Evolutionary conservation across 2,113 vertebrate species (phyloP).

Genomic region (Capricornis sumatraensis): DNA sequence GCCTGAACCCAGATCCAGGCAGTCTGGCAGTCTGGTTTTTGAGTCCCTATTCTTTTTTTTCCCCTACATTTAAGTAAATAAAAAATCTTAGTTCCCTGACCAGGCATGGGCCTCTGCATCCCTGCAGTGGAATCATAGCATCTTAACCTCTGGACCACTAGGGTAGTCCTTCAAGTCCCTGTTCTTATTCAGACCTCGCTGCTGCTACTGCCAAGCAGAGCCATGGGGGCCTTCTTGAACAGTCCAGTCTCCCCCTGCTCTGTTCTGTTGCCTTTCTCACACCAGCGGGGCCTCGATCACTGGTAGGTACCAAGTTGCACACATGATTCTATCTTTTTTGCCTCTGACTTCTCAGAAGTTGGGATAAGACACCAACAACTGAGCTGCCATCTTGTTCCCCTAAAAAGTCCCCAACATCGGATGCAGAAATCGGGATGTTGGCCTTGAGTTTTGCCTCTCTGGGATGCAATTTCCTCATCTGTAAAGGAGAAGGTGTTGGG

Average conservation of each 20-base stretch:
- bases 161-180: neutral
- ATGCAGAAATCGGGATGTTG: neutral
- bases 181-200: rapidly evolving
- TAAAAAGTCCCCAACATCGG: neutral
- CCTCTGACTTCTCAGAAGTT: neutral
- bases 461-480: neutral
- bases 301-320: neutral
- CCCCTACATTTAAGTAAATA: neutral
- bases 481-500: neutral
- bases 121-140: neutral
- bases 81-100: neutral
- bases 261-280: neutral
- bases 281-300: rapidly evolving
- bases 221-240: neutral
- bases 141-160: neutral
- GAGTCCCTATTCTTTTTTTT: neutral
- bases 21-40: neutral
- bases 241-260: neutral
- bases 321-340: neutral
- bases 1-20: neutral
- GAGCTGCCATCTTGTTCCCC: neutral
- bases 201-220: neutral
- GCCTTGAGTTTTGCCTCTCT: neutral
- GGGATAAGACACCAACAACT: neutral
- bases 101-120: neutral